phyloP scores from a whole-genome alignment of 2,888 invertebrate species.

The Xylophagus ater region DNA sequence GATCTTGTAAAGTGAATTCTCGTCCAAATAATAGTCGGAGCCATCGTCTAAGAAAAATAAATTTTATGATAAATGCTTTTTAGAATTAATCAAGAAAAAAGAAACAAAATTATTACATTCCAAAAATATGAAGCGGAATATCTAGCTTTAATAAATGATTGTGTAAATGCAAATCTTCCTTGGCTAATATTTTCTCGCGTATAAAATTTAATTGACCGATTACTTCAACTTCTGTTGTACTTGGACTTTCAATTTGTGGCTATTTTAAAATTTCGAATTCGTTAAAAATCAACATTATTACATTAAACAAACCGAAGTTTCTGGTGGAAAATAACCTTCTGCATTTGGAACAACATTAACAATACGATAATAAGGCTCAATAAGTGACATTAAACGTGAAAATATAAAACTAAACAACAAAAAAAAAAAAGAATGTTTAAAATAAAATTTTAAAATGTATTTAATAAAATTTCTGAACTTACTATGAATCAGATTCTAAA shows the following conservation, averaged over 20 bases:
- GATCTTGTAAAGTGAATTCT: constrained; percentile 67
- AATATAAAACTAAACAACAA: constrained; percentile 46
- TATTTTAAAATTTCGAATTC: too few species aligned
- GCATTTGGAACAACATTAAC: constrained; percentile 44
- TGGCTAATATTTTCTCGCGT: constrained; percentile 52
- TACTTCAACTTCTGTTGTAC: constrained; percentile 43
- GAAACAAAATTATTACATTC: constrained; percentile 60
- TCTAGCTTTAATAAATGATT: constrained; percentile 57
- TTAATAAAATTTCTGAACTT: constrained; percentile 31
- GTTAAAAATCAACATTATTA: background rate
- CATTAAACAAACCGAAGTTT: constrained; percentile 8
- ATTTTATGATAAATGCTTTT: too few species aligned
- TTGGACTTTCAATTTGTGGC: constrained; percentile 13
- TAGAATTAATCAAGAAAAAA: too few species aligned
- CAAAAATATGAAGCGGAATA: constrained; percentile 75
- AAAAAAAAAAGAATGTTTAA: constrained; percentile 3
- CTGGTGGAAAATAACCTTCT: constrained; percentile 41
- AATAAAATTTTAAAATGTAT: constrained; percentile 29
- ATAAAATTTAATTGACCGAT: constrained; percentile 49
- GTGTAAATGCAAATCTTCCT: constrained; percentile 49
- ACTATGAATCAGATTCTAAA: constrained; percentile 73
- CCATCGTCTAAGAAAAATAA: constrained; percentile 55
- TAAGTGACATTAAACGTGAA: constrained; percentile 49
- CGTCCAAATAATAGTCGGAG: constrained; percentile 70
- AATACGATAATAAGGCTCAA: constrained; percentile 53